phyloP scores from a whole-genome alignment of 2,888 invertebrate species.

The Antheraea yamamai region DNA sequence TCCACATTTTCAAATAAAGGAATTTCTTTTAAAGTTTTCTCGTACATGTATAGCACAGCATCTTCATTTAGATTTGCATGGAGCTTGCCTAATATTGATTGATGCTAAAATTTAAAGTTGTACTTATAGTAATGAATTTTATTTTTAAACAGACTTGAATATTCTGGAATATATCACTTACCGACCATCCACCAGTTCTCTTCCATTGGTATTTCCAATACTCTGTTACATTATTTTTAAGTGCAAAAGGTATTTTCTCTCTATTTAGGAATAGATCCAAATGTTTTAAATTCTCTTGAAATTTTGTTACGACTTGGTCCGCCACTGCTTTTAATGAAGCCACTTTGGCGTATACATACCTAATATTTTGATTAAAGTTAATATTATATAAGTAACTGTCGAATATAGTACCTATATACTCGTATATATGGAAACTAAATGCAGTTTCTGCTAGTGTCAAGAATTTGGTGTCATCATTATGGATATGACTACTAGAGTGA shows the following conservation, averaged over 20 bases:
- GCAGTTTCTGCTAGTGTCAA: too few relatives aligned
- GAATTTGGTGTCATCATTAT: too few relatives aligned
- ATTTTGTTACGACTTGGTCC: constrained; percentile 71
- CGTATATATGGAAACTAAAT: not conserved
- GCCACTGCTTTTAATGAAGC: constrained; percentile 75
- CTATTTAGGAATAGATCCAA: constrained; percentile 68
- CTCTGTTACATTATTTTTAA: constrained; percentile 64
- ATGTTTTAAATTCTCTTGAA: constrained; percentile 74
- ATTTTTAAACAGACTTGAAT: not conserved
- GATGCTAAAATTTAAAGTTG: constrained; percentile 54
- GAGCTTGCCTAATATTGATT: constrained; percentile 72
- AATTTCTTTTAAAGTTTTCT: constrained; percentile 76
- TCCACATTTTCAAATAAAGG: constrained; percentile 79
- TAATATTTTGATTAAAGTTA: constrained; percentile 32
- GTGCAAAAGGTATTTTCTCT: constrained; percentile 61
- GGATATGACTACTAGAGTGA: too few relatives aligned
- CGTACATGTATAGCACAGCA: constrained; percentile 78
- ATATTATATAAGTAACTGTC: not conserved
- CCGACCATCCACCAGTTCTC: constrained; percentile 77
- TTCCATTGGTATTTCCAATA: constrained; percentile 80
- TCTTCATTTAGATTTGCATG: constrained; percentile 81
- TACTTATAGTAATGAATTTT: not conserved
- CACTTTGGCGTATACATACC: constrained; percentile 75
- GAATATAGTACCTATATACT: not conserved
- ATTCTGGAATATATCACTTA: constrained; percentile 39